Percentiles rank a stretch among this genome's conserved stretches.
These are phyloP conservation scores for Paragorgia papillata DNA, from an alignment of 92 coral and sea anemone genomes.

Conservation along the genomic window DNA sequence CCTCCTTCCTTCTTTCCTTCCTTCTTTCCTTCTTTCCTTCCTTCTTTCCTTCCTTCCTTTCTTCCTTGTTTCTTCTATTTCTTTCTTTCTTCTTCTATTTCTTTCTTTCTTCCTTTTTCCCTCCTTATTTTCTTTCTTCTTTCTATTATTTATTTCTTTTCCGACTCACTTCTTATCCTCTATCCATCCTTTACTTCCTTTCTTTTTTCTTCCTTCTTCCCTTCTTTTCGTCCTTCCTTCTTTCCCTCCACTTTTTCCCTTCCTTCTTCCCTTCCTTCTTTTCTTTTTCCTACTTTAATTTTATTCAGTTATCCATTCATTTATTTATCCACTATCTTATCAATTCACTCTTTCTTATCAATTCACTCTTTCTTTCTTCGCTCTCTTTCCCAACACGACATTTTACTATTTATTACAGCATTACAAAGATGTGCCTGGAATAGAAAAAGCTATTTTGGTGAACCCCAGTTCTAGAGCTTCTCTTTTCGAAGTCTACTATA, in stretches of 20 bases:
- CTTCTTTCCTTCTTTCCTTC: not conserved
- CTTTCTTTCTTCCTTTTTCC: too few relatives aligned
- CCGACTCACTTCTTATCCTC: too few relatives aligned
- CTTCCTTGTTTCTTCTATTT: not conserved
- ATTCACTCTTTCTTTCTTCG: not conserved
- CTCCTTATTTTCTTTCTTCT: too few relatives aligned
- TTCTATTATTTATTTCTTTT: too few relatives aligned
- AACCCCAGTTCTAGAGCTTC: slow-evolving; percentile 89
- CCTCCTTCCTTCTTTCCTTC: not conserved
- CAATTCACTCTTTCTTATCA: not conserved
- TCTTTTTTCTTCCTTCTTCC: not conserved
- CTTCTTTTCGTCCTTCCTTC: not conserved
- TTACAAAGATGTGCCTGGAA: slow-evolving; percentile 77
- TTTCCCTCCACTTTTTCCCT: not conserved
- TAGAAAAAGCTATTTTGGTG: slow-evolving; percentile 79
- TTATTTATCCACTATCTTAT: not conserved
- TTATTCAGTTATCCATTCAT: not conserved
- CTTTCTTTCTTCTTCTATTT: not conserved
- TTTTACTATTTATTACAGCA: slow-evolving; percentile 42
- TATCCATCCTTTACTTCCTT: too few relatives aligned
- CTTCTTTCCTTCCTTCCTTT: not conserved
- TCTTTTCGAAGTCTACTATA: slow-evolving; percentile 66
- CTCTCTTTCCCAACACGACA: not conserved
- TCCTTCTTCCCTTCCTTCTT: not conserved
- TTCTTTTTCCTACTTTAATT: not conserved